phyloP scores from a whole-genome alignment of 2,797 vertebrate species.

The Chaunax sp. region DNA sequence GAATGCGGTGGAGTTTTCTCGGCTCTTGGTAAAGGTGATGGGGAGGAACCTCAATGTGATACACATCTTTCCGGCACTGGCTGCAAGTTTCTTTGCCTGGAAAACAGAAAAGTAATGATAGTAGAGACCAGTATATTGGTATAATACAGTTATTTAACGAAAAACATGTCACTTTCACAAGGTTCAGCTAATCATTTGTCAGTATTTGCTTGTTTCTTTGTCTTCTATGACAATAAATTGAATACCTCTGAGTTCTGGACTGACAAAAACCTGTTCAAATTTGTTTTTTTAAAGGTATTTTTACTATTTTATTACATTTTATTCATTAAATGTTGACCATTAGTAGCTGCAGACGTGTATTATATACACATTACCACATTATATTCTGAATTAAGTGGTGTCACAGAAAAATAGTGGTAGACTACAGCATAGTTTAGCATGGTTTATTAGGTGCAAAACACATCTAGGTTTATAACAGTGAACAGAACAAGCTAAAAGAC shows the following conservation, averaged over 20 bases:
- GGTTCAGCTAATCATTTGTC: too few species aligned
- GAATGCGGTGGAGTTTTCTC: slow-evolving; percentile 91
- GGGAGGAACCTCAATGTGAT: slow-evolving; percentile 90
- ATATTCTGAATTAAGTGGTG: neutral
- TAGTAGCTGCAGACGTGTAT: too few species aligned
- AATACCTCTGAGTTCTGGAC: neutral
- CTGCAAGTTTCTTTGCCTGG: slow-evolving; percentile 85
- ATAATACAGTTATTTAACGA: neutral
- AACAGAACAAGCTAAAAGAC: neutral
- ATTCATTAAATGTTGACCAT: too few species aligned
- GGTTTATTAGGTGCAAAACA: neutral
- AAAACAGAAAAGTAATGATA: slow-evolving; percentile 14
- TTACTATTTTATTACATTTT: too few species aligned
- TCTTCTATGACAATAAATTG: neutral
- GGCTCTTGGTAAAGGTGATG: slow-evolving; percentile 89
- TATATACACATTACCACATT: too few species aligned
- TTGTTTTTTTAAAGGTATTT: too few species aligned
- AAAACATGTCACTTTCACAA: too few species aligned
- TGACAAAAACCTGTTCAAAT: neutral
- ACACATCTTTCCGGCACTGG: slow-evolving; percentile 83
- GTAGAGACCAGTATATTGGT: neutral
- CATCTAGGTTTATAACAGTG: neutral
- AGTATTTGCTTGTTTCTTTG: too few species aligned
- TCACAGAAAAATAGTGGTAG: neutral
- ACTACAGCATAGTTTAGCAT: neutral